Conservation (phyloP, 1,140 invertebrate species). For the Diabrotica virgifera region DNA sequence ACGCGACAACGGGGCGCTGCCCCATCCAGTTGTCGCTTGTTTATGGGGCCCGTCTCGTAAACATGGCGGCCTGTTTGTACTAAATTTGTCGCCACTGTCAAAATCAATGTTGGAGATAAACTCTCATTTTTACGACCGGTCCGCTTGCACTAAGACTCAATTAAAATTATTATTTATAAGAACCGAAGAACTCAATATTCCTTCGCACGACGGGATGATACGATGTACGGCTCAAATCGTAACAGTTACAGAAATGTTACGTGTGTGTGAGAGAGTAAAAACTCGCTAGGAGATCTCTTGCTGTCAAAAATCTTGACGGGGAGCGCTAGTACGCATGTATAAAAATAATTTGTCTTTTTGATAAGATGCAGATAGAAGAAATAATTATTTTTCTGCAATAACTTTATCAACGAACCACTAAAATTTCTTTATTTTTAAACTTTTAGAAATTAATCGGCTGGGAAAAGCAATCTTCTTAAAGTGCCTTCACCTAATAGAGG, state of each 20-base stretch:
- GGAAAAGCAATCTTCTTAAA: too few relatives aligned
- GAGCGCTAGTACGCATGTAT: too few relatives aligned
- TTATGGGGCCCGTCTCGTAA: conserved; percentile 32
- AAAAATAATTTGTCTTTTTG: too few relatives aligned
- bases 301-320: too few relatives aligned
- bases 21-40: conserved; percentile 24
- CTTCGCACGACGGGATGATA: not conserved
- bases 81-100: conserved; percentile 43
- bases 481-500: too few relatives aligned
- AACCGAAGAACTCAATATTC: not conserved
- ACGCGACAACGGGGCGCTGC: conserved; percentile 37
- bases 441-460: too few relatives aligned
- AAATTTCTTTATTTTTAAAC: too few relatives aligned
- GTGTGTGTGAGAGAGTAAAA: not conserved
- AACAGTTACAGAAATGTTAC: not conserved
- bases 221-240: not conserved
- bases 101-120: conserved; percentile 41
- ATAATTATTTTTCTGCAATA: too few relatives aligned
- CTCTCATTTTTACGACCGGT: conserved; percentile 32
- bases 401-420: too few relatives aligned
- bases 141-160: conserved; percentile 34
- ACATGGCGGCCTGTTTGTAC: conserved; percentile 36
- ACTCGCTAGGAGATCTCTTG: too few relatives aligned
- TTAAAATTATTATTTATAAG: conserved; percentile 33
- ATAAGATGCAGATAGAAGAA: too few relatives aligned